phyloP scores from a whole-genome alignment of 2,888 invertebrate genomes.

The Drosophila kokeensis region DNA sequence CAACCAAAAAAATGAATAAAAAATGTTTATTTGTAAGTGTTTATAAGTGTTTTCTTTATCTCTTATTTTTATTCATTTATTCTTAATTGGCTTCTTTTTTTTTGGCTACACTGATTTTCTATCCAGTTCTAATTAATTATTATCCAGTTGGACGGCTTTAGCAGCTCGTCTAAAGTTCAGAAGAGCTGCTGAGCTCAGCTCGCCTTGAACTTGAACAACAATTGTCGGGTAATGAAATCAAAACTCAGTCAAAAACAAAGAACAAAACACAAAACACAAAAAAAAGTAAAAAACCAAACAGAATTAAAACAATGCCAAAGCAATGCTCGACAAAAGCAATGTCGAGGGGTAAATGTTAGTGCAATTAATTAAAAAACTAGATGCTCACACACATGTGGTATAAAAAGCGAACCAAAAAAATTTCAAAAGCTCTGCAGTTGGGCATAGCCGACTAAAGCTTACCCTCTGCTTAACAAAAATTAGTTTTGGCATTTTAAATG shows the following conservation, averaged over 20 bases:
- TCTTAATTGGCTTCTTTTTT: not conserved
- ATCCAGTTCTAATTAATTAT: slow-evolving; percentile 11
- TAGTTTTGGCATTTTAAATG: not conserved
- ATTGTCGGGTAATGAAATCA: slow-evolving; percentile 64
- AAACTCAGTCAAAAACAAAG: slow-evolving; percentile 35
- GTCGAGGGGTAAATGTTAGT: slow-evolving; percentile 62
- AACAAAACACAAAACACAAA: slow-evolving; percentile 5
- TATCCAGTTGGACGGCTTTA: slow-evolving; percentile 2
- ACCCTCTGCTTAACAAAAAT: not conserved
- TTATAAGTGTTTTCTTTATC: not conserved
- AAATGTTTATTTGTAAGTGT: not conserved
- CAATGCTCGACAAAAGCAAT: slow-evolving; percentile 31
- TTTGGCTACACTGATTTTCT: not conserved
- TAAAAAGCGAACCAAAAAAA: not conserved
- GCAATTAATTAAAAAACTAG: slow-evolving; percentile 73
- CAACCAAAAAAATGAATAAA: too few relatives aligned
- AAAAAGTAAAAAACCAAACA: slow-evolving; percentile 26
- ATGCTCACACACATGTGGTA: slow-evolving; percentile 1
- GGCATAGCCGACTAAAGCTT: not conserved
- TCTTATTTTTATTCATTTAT: not conserved
- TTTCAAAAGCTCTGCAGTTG: not conserved
- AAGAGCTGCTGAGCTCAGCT: slow-evolving; percentile 20
- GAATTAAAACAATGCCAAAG: slow-evolving; percentile 51
- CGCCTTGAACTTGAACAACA: slow-evolving; percentile 72
- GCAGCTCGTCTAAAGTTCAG: not conserved